Conservation (phyloP, 2,113 vertebrate species). For the Ptilorrhoa leucosticta region DNA sequence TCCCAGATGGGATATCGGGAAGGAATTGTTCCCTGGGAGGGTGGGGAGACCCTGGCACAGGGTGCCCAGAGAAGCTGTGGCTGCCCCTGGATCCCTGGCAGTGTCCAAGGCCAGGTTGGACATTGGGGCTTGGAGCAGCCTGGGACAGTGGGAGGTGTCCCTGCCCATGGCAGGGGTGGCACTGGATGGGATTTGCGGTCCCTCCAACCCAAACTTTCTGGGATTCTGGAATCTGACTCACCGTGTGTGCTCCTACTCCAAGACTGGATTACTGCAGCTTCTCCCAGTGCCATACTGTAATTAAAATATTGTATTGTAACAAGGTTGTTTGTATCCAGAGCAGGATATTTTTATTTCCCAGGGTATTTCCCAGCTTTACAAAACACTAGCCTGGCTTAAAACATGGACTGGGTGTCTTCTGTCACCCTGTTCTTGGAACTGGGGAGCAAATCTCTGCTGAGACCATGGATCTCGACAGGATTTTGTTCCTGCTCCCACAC, state of each 20-base stretch:
- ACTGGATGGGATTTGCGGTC: fast-evolving
- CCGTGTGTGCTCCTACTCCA: neutral
- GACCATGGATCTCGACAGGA: fast-evolving
- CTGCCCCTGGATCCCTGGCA: neutral
- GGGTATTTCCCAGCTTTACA: neutral
- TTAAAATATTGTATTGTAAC: neutral
- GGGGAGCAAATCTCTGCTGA: neutral
- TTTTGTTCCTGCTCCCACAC: neutral
- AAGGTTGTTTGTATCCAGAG: neutral
- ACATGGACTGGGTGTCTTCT: neutral
- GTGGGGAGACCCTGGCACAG: neutral
- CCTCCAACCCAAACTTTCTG: neutral
- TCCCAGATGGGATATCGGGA: neutral
- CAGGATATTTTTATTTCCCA: neutral
- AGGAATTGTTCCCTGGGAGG: neutral
- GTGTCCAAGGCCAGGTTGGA: neutral
- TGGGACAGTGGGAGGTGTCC: neutral
- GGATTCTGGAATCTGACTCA: neutral
- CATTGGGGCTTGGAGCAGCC: neutral
- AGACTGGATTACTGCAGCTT: neutral
- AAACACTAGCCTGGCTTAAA: neutral
- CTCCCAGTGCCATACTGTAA: neutral
- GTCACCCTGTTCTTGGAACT: neutral
- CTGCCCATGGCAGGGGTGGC: neutral
- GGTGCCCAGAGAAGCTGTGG: neutral